Conservation (phyloP, 2,797 vertebrate genomes). For the Thripadectes ignobilis region DNA sequence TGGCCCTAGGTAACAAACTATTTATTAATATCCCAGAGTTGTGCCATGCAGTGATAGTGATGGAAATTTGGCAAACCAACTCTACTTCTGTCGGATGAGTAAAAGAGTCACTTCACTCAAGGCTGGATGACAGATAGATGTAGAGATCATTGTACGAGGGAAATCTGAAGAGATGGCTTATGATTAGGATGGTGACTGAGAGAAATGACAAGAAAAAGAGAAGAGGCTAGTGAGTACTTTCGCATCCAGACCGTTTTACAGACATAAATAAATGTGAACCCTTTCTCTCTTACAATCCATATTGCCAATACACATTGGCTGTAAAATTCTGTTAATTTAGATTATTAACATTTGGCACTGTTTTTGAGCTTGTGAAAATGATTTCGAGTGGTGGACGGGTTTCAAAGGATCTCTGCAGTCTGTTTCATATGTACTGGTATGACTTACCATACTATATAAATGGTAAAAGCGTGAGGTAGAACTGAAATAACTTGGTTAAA, state of each 20-base stretch:
- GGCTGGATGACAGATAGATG: slow-evolving; percentile 57
- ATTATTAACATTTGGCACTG: slow-evolving; percentile 11
- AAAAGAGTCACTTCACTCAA: slow-evolving; percentile 69
- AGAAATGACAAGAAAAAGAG: not conserved
- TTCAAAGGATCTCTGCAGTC: not conserved
- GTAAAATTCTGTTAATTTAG: not conserved
- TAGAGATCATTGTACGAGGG: slow-evolving; percentile 3
- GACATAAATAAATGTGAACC: not conserved
- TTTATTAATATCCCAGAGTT: slow-evolving; percentile 69
- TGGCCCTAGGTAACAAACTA: slow-evolving; percentile 55
- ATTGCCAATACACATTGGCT: not conserved
- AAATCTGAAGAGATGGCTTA: slow-evolving; percentile 54
- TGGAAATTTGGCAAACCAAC: slow-evolving; percentile 67
- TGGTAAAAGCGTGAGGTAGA: not conserved
- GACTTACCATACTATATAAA: not conserved
- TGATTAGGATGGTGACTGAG: slow-evolving; percentile 28
- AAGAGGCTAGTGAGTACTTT: not conserved
- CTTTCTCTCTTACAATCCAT: not conserved
- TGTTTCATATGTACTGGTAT: not conserved
- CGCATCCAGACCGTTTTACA: not conserved
- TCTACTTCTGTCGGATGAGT: slow-evolving; percentile 67
- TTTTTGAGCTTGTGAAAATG: not conserved
- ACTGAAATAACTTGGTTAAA: not conserved
- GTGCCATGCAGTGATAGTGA: slow-evolving; percentile 61
- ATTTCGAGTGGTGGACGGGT: not conserved